Evolutionary conservation across 1,140 invertebrate genomes (phyloP), one percentile per base, ranked within the genome.

Genomic region (Drosophila bocki): DNA sequence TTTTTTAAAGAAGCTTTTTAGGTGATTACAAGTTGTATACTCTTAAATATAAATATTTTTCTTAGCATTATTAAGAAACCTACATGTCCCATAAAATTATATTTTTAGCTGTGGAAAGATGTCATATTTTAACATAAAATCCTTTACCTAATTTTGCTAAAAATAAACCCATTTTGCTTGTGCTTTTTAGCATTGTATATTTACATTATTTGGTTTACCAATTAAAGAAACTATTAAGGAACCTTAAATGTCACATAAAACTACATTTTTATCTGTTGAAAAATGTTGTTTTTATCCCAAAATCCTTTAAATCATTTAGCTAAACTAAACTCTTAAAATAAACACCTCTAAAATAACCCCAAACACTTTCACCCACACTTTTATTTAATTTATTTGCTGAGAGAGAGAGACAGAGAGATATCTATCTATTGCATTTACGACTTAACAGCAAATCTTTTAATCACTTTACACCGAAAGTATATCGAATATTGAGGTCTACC

Each of bases 401-500:
- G 48, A 32, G 35, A 32, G 35, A 19, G 19, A 19, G 19, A 19
- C 19, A 19, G 19, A 37, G 19, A 47, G 4, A n/a, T 39, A 56
- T 29, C 4, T 26, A 5, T 39, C 19, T 54, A 15, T 39, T 35
- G 35, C 35, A 56, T 39, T 56, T 56, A 39, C 53, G 19, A 39
- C 33, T 39, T n/a, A 56, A 56, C 19, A 39, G 35, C 35, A 56
- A 39, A 39, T 54, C 53, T 54, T 54, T 39, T 54, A 54, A 54
- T 54, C 51, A 26, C 22, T 62, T 44, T 44, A 19, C 37, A 26
- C 7, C 4, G 39, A 67, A 45, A 33, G 63, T 33, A 41, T 67
- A 37, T 51, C 32, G 37, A 41, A 51, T 59, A 72, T 72, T 57
- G 44, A 71, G 69, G 67, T 72, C 68, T 56, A 39, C 69, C 67